Evolutionary conservation across 1,140 invertebrate genomes (phyloP), one percentile per base, ranked within the genome.

Genomic region (Micrasema longulum): DNA sequence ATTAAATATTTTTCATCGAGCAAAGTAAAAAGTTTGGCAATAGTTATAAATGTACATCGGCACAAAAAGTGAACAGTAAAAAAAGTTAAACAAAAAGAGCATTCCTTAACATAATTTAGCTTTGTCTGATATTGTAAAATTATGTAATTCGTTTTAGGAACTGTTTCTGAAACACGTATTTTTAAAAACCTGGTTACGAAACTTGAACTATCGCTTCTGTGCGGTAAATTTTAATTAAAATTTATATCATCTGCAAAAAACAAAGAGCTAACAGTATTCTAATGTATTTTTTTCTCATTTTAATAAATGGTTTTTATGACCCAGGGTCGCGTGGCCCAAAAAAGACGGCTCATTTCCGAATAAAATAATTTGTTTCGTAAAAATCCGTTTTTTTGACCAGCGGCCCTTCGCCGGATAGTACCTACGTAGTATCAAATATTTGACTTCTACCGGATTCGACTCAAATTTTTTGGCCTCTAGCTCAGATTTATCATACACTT

Each of bases 401-500:
- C 50, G 36, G 38, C 55, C 60, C 38, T 64, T 43, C 18, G 57
- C 57, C 20, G 36, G 14, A 1, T 31, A 31, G 3, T 31, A 31
- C 2, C 26, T 31, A 2, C 26, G 7, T 31, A 31, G 26, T 63
- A 64, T 48, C 23, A 43, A 45, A 50, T 68, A 50, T 10, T n/a
- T 20, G 43, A 20, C 10, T 18, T 36, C 20, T 41, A 55, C 52
- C 66, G 66, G 52, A 53, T 68, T 36, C 35, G 50, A 50, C 36
- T 55, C 43, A 14, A 41, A 68, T 68, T 68, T 68, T 66, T 68
- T 12, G 48, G 35, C 16, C 31, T 66, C 52, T 26, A 26, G 31
- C 16, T 45, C 52, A n/a, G 66, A 68, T 68, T 68, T 68, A 57
- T 68, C 55, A 18, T 50, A 65, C 31, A 68, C 31, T 55, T 68